A percentile compares a stretch with the other conserved stretches of the same genome.
Evolutionary conservation across 2,797 vertebrate species (phyloP).

Genomic region (Sebastes hubbsi): DNA sequence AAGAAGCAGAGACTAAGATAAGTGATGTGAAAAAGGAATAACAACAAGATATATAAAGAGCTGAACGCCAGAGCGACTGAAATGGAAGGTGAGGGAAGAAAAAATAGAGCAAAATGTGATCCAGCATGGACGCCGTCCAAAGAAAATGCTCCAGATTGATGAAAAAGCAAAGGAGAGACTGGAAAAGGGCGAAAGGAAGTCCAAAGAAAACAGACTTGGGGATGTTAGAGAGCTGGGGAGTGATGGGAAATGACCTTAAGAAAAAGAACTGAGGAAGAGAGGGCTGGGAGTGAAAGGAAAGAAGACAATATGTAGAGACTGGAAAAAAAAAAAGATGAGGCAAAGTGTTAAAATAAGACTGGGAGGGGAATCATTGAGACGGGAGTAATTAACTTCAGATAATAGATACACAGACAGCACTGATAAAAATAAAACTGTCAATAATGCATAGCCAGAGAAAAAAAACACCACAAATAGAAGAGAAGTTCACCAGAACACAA

Average conservation of each 20-base stretch:
- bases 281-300: background rate
- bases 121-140: conserved; percentile 46
- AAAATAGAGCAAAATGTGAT: conserved; percentile 31
- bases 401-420: background rate
- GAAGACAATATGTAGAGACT: background rate
- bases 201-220: conserved; percentile 59
- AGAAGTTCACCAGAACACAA: background rate
- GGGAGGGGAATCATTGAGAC: background rate
- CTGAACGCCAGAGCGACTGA: background rate
- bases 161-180: conserved; percentile 37
- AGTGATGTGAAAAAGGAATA: conserved; percentile 14
- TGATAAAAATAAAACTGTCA: background rate
- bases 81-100: background rate
- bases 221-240: conserved; percentile 3
- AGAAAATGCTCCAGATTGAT: conserved; percentile 55
- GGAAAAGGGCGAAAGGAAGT: conserved; percentile 10
- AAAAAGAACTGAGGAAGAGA: background rate
- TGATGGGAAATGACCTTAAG: conserved; percentile 38
- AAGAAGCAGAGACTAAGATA: conserved; percentile 14
- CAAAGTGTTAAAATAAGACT: background rate
- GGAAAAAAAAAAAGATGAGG: background rate
- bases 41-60: conserved; percentile 3
- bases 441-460: background rate
- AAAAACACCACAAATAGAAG: background rate
- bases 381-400: conserved; percentile 5